Evolutionary conservation across 2,113 vertebrate genomes (phyloP).

Genomic region (Fulmarus glacialis): DNA sequence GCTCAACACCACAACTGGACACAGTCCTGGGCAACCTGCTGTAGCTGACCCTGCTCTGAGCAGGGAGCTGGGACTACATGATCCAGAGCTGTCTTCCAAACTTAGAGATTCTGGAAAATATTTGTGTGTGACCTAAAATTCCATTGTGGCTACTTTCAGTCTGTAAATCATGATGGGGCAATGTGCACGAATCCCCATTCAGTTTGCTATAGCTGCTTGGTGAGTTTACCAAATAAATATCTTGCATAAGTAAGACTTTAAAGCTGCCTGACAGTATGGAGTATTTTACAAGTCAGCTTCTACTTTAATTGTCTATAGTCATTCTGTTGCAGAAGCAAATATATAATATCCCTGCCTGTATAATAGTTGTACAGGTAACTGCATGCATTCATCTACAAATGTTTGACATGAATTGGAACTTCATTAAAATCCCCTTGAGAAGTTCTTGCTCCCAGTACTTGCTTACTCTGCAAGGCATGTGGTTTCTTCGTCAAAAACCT

Average conservation of each 20-base stretch:
- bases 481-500: not conserved
- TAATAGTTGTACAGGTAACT: not conserved
- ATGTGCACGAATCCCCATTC: fast-evolving
- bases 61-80: fast-evolving
- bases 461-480: not conserved
- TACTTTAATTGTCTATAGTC: not conserved
- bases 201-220: not conserved
- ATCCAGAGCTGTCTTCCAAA: not conserved
- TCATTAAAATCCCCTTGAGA: not conserved
- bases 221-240: not conserved
- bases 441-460: not conserved
- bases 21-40: not conserved
- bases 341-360: not conserved
- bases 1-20: not conserved
- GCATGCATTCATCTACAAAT: not conserved
- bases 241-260: not conserved
- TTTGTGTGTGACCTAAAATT: not conserved
- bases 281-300: not conserved
- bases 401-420: not conserved
- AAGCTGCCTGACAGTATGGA: not conserved
- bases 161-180: not conserved
- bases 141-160: not conserved
- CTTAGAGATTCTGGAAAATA: not conserved
- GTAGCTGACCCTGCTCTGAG: not conserved
- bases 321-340: not conserved